Percentiles rank a stretch among this genome's conserved stretches.
phyloP scores from a whole-genome alignment of 2,113 vertebrate genomes.

The Eclectus roratus region DNA sequence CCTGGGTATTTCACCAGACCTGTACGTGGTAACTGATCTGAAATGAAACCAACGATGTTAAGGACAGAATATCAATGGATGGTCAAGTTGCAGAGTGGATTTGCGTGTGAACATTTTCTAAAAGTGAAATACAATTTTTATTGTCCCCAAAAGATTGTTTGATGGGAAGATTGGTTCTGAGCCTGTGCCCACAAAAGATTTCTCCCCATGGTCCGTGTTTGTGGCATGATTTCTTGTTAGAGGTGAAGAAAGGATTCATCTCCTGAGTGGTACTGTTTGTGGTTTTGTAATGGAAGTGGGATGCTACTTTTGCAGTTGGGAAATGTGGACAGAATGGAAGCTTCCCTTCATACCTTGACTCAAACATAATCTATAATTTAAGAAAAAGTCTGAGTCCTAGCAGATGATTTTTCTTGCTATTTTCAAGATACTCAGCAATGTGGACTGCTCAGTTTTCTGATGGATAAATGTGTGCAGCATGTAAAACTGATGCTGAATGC shows the following conservation, averaged over 20 bases:
- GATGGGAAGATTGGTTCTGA: neutral
- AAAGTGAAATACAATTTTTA: neutral
- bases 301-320: neutral
- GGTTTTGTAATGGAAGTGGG: neutral
- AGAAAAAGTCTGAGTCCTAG: neutral
- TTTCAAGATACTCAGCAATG: neutral
- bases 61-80: neutral
- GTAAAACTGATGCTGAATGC: neutral
- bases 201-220: accelerated
- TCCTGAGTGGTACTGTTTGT: neutral
- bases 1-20: neutral
- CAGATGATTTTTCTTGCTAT: neutral
- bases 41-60: neutral
- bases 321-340: neutral
- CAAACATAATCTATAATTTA: neutral
- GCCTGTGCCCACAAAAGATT: neutral
- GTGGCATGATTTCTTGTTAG: neutral
- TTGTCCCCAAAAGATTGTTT: neutral
- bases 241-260: neutral
- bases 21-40: neutral
- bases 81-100: neutral
- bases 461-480: neutral
- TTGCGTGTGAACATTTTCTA: neutral
- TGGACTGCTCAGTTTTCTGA: neutral
- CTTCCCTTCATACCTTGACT: neutral